phyloP scores from a whole-genome alignment of 1,140 invertebrate species.

The Linepithema humile region DNA sequence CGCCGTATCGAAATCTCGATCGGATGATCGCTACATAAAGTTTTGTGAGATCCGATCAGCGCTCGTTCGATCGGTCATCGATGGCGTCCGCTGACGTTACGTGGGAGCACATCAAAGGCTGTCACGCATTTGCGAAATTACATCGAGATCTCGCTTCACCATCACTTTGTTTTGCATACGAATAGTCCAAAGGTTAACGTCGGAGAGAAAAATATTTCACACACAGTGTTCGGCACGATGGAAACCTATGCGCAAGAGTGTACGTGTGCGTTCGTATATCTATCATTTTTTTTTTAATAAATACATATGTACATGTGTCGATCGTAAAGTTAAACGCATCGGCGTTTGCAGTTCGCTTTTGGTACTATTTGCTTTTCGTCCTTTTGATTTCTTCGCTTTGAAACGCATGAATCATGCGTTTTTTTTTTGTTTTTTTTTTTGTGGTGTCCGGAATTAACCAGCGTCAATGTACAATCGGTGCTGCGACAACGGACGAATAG shows the following conservation, averaged over 20 bases:
- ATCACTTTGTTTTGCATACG: background rate
- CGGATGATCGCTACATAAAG: background rate
- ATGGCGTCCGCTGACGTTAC: background rate
- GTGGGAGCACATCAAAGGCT: background rate
- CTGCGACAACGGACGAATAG: slow-evolving; percentile 52
- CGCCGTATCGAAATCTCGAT: background rate
- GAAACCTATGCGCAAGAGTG: slow-evolving; percentile 52
- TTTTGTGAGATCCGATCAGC: background rate
- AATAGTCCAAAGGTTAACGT: slow-evolving; percentile 3
- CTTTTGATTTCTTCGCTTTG: slow-evolving; percentile 59
- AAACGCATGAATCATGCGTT: slow-evolving; percentile 2
- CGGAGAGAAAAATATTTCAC: slow-evolving; percentile 45
- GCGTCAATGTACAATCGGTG: slow-evolving; percentile 47
- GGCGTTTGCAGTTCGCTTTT: slow-evolving; percentile 50
- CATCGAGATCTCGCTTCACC: background rate
- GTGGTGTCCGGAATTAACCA: background rate
- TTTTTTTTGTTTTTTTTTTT: background rate
- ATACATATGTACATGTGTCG: slow-evolving; percentile 67
- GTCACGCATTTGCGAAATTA: slow-evolving; percentile 9
- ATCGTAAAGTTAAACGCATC: slow-evolving; percentile 54
- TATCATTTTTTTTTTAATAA: slow-evolving; percentile 57
- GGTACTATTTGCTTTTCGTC: slow-evolving; percentile 38
- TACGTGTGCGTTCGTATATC: slow-evolving; percentile 34
- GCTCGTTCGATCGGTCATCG: background rate
- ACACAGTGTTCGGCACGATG: slow-evolving; percentile 40